Conservation (phyloP, 2,888 invertebrate genomes). For the Drosophila peninsularis region DNA sequence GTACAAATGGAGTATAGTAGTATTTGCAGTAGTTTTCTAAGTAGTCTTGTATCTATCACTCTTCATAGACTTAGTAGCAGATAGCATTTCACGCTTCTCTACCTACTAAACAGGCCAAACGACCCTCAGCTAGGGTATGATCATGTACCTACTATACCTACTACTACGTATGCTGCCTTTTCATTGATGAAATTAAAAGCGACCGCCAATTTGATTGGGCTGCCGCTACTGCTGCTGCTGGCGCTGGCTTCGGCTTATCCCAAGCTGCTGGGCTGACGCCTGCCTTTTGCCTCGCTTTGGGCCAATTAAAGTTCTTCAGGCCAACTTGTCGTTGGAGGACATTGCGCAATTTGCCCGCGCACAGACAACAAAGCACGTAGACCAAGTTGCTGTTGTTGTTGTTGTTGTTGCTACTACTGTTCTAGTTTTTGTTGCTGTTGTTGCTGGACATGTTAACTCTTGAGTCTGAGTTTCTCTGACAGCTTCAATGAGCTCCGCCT, state of each 20-base stretch:
- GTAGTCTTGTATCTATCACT: too few relatives aligned
- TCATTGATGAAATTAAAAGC: conserved; percentile 62
- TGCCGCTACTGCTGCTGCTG: conserved; percentile 18
- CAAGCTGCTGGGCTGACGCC: conserved; percentile 25
- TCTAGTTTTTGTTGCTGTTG: conserved; percentile 21
- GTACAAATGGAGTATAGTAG: too few relatives aligned
- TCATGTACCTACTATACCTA: background rate
- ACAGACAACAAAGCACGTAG: conserved; percentile 46
- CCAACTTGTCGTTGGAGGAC: conserved; percentile 32
- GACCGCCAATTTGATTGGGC: conserved; percentile 14
- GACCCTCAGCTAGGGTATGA: background rate
- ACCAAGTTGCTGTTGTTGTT: conserved; percentile 9
- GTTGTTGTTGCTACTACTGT: conserved; percentile 25
- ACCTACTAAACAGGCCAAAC: background rate
- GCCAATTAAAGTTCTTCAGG: conserved; percentile 24
- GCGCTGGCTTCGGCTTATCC: conserved; percentile 38
- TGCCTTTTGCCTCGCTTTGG: conserved; percentile 12
- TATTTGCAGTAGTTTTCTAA: too few relatives aligned
- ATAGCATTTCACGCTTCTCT: too few relatives aligned
- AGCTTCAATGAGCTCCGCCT: conserved; percentile 64
- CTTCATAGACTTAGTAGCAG: too few relatives aligned
- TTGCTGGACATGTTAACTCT: conserved; percentile 38
- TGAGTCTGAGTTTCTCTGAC: conserved; percentile 58
- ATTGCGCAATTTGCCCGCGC: conserved; percentile 40
- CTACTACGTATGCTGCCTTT: conserved; percentile 13